Percentiles rank a stretch among this genome's conserved stretches.
These are phyloP conservation scores for Megaceryle torquata DNA, from an alignment of 2,113 vertebrate species.

Conservation along the genomic window DNA sequence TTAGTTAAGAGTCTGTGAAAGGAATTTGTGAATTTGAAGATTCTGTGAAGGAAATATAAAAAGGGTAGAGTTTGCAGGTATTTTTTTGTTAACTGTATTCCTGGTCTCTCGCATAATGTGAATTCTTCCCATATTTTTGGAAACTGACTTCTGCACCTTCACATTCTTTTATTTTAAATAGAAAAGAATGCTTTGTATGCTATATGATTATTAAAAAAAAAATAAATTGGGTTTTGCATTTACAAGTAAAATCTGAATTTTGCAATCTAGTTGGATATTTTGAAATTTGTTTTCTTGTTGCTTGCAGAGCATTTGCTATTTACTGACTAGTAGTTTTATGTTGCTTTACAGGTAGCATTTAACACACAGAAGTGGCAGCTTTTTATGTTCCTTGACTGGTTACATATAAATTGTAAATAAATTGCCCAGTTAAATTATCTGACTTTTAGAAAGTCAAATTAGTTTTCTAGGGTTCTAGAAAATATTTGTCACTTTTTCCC, in stretches of 20 bases:
- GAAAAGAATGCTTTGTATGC: not conserved
- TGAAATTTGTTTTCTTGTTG: not conserved
- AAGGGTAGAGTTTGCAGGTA: not conserved
- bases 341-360: not conserved
- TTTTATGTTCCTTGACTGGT: not conserved
- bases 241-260: not conserved
- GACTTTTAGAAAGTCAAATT: not conserved
- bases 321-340: not conserved
- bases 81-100: not conserved
- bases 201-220: not conserved
- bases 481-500: not conserved
- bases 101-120: not conserved
- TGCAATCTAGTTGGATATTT: not conserved
- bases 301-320: not conserved
- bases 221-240: not conserved
- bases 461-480: not conserved
- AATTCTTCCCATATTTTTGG: not conserved
- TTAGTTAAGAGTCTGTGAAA: not conserved
- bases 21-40: not conserved
- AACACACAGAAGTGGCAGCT: not conserved
- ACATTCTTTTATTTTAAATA: not conserved
- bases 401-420: not conserved
- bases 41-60: not conserved
- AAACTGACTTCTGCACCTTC: not conserved
- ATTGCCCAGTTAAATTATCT: not conserved